Evolutionary conservation across 2,113 vertebrate species (phyloP).

Genomic region (Bungarus multicinctus): DNA sequence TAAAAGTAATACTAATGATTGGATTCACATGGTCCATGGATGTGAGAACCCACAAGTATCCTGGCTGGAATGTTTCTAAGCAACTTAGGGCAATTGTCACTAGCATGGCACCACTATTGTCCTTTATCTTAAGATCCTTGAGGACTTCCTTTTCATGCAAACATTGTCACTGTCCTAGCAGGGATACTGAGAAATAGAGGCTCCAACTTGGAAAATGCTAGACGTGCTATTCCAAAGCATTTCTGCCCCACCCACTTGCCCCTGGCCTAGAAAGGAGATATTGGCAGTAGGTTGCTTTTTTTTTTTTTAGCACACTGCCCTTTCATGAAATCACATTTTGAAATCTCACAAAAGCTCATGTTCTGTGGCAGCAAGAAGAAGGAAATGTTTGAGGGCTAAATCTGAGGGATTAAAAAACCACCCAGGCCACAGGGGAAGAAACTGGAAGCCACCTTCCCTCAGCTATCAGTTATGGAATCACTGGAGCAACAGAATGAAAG

Average conservation of each 20-base stretch:
- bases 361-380: neutral
- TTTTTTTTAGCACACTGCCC: neutral
- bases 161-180: neutral
- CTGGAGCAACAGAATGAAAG: neutral
- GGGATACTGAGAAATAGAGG: neutral
- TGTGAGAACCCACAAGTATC: neutral
- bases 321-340: neutral
- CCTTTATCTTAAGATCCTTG: neutral
- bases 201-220: neutral
- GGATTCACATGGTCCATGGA: neutral
- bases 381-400: neutral
- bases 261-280: neutral
- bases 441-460: neutral
- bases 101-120: neutral
- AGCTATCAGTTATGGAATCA: neutral
- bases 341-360: neutral
- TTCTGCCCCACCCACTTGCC: neutral
- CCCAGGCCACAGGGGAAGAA: neutral
- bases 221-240: neutral
- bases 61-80: neutral
- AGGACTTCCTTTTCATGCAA: neutral
- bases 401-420: neutral
- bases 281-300: neutral
- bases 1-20: neutral
- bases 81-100: neutral